phyloP scores from a whole-genome alignment of 1,140 invertebrate genomes.

The Coelopa frigida region DNA sequence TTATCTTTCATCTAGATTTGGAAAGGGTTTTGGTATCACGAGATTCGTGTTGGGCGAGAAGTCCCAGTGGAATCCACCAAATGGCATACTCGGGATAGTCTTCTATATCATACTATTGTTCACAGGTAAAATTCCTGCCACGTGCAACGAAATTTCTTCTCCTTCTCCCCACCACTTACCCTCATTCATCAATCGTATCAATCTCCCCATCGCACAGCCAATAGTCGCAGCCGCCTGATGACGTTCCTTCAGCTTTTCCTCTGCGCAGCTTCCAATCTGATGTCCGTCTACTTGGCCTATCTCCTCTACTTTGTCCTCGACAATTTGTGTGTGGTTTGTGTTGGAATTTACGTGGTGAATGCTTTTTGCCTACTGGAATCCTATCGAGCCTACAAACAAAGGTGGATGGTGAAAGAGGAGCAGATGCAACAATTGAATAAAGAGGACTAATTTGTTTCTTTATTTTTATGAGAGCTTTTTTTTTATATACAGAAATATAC shows the following conservation, averaged over 20 bases:
- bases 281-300: slow-evolving; percentile 70
- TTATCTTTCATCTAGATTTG: slow-evolving; percentile 55
- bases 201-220: slow-evolving; percentile 17
- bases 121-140: no score
- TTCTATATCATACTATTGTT: slow-evolving; percentile 58
- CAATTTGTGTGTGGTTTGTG: slow-evolving; percentile 75
- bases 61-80: slow-evolving; percentile 60
- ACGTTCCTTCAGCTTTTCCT: slow-evolving; percentile 49
- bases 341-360: slow-evolving; percentile 72
- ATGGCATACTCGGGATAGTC: slow-evolving; percentile 63
- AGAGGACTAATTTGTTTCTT: no score
- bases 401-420: no score
- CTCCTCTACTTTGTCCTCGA: slow-evolving; percentile 66
- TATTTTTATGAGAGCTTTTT: no score
- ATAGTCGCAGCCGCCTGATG: slow-evolving; percentile 18
- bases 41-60: slow-evolving; percentile 47
- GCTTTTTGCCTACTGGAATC: slow-evolving; percentile 10
- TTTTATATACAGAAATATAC: no score
- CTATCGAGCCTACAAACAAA: neutral
- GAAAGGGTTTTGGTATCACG: slow-evolving; percentile 68
- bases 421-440: no score
- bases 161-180: slow-evolving; percentile 12
- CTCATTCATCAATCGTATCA: neutral
- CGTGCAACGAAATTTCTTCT: slow-evolving; percentile 15
- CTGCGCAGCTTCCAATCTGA: slow-evolving; percentile 52